These are phyloP conservation scores for Gadus chalcogrammus DNA, from an alignment of 2,113 vertebrate species.

Conservation along the genomic window DNA sequence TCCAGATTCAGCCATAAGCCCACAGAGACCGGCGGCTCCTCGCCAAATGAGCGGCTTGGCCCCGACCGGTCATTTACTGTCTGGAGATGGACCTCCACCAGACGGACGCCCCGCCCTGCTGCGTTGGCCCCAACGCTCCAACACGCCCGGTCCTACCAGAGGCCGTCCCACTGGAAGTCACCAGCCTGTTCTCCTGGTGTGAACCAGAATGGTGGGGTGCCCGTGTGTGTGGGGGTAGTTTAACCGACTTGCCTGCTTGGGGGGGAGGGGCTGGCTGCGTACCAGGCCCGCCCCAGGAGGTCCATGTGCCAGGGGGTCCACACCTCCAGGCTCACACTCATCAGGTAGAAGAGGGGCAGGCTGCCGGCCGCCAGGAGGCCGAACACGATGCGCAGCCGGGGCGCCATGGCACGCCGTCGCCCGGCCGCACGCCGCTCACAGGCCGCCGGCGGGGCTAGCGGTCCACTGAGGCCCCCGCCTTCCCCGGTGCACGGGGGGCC, in stretches of 20 bases:
- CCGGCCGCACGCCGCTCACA: neutral
- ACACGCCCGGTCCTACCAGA: neutral
- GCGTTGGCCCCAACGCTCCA: neutral
- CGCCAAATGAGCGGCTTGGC: conserved; percentile 4
- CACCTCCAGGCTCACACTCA: conserved; percentile 32
- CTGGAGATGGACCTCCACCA: conserved; percentile 2
- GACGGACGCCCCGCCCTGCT: too few relatives aligned
- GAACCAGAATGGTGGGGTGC: neutral
- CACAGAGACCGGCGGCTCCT: neutral
- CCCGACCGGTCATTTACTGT: neutral
- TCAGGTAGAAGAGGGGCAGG: conserved; percentile 49
- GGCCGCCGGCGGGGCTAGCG: neutral
- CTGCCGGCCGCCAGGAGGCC: neutral
- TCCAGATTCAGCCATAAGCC: neutral
- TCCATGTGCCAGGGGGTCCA: neutral
- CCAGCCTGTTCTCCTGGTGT: too few relatives aligned
- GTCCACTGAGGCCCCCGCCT: conserved; percentile 1
- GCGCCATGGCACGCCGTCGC: conserved; percentile 14
- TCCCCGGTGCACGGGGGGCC: conserved; percentile 19
- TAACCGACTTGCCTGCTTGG: conserved; percentile 30
- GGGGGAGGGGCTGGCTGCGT: neutral
- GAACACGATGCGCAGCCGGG: conserved; percentile 30
- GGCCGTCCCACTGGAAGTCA: too few relatives aligned
- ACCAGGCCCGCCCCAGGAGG: rapidly evolving
- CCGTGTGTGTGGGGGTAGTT: neutral